Base-by-base conservation (phyloP, 2,888 invertebrate species). In the Nemurella pictetii region DNA sequence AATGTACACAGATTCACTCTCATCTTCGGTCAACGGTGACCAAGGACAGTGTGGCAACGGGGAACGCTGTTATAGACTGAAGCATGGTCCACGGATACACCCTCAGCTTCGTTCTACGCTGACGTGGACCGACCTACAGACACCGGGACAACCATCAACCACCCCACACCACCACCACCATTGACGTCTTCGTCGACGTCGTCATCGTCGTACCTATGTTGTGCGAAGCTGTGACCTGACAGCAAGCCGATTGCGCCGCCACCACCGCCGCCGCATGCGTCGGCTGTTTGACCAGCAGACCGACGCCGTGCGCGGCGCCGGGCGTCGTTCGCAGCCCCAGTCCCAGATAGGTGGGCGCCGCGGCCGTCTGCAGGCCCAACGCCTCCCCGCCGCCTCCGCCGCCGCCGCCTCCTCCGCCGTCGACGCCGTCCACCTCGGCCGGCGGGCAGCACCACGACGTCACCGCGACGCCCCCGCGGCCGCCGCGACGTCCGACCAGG, bases 151-250 rank as follows among this genome's bases (percentile, higher is more conserved):
- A n/a, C n/a, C n/a, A n/a, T n/a, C n/a, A n/a, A n/a, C n/a, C n/a
- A n/a, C n/a, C n/a, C n/a, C n/a, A n/a, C 32, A 32, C 32, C 9
- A 3, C 32, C 32, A 5, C 32, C 9, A 32, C 9, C 32, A 32
- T 32, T 9, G 3, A 15, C 55, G 20, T 55, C 55, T 7, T 20
- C 15, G 55, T 55, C 55, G 55, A 7, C 55, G 5, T 7, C 55
- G 20, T 12, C 55, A 20, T 55, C 15, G 55, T 12, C 55, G 55
- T 55, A 91, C 91, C 90, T 90, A 91, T 91, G 88, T 91, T 91
- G 89, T 91, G 91, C 87, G 91, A 89, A 89, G 91, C 91, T 87
- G 91, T 91, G 88, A 91, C 90, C 88, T 91, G 85, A 82, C 87
- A 87, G 85, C 86, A 87, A 35, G 83, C 87, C 32, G 83, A 84